A percentile compares a stretch with the other conserved stretches of the same genome.
Evolutionary conservation across 2,888 invertebrate genomes (phyloP).

Genomic region (Parascotia fuliginaria): DNA sequence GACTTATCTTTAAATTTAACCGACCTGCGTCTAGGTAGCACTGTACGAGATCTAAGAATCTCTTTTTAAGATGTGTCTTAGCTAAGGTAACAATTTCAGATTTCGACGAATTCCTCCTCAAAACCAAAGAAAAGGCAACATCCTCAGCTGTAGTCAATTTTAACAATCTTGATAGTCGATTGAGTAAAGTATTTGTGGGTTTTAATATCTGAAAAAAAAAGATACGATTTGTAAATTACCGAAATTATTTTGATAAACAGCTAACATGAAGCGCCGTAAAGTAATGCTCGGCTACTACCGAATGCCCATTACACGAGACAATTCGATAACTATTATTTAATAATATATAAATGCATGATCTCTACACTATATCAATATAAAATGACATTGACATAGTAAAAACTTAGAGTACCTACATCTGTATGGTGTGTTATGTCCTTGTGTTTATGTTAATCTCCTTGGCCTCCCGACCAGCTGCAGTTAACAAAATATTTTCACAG

Average conservation of each 20-base stretch:
- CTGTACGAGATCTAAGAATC: conserved; percentile 93
- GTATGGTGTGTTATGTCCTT: conserved; percentile 62
- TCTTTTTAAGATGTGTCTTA: conserved; percentile 91
- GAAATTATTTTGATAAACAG: conserved; percentile 5
- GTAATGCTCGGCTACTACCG: conserved; percentile 19
- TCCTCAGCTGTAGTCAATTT: conserved; percentile 96
- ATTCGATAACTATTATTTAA: conserved; percentile 17
- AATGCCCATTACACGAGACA: conserved; percentile 15
- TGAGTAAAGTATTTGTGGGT: conserved; percentile 92
- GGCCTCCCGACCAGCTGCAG: conserved; percentile 67
- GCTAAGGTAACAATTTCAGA: conserved; percentile 91
- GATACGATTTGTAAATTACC: conserved; percentile 29
- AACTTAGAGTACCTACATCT: conserved; percentile 61
- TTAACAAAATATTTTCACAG: conserved; percentile 64
- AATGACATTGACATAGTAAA: conserved; percentile 50
- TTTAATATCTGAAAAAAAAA: conserved; percentile 89
- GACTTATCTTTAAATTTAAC: conserved; percentile 19
- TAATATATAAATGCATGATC: conserved; percentile 7
- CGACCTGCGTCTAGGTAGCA: conserved; percentile 94
- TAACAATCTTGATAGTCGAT: conserved; percentile 93
- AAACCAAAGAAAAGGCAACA: conserved; percentile 94
- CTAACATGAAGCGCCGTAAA: conserved; percentile 27
- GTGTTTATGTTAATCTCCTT: conserved; percentile 47
- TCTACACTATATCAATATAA: conserved; percentile 40
- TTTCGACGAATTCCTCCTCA: conserved; percentile 92